Evolutionary conservation across 2,113 vertebrate species (phyloP).

Genomic region (Canis aureus): DNA sequence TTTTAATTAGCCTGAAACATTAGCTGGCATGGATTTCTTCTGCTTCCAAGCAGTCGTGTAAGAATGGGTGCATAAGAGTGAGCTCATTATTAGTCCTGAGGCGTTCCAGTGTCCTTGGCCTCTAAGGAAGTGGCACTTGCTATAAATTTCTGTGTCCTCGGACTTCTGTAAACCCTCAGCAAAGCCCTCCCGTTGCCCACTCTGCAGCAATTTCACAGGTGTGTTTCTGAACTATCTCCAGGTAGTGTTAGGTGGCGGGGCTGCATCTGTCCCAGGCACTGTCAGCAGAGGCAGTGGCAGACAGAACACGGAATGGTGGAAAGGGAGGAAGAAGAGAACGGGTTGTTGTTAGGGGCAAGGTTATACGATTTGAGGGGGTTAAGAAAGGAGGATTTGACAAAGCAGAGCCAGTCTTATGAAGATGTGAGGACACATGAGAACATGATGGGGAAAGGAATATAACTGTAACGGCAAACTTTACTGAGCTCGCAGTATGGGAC

Average conservation of each 20-base stretch:
- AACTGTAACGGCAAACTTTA: neutral
- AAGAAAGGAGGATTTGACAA: neutral
- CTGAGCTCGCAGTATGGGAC: neutral
- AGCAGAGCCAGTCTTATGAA: neutral
- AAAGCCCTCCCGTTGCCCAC: neutral
- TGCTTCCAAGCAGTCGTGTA: neutral
- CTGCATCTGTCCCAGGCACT: neutral
- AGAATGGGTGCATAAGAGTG: neutral
- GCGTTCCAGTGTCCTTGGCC: neutral
- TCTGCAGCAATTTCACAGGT: neutral
- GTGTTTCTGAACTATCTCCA: neutral
- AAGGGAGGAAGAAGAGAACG: neutral
- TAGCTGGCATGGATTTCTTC: constrained; percentile 8
- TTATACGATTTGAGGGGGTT: neutral
- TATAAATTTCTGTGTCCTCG: constrained; percentile 44
- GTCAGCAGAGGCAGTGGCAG: neutral
- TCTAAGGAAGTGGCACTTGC: neutral
- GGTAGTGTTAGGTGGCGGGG: neutral
- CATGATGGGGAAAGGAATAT: neutral
- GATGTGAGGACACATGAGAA: neutral
- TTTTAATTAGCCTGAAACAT: constrained; percentile 60
- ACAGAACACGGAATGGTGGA: neutral
- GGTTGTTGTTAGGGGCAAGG: neutral
- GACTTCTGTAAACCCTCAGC: neutral
- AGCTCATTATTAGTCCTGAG: constrained; percentile 57